Evolutionary conservation across 1,140 invertebrate genomes (phyloP).

Genomic region (Protaetia brevitarsis): DNA sequence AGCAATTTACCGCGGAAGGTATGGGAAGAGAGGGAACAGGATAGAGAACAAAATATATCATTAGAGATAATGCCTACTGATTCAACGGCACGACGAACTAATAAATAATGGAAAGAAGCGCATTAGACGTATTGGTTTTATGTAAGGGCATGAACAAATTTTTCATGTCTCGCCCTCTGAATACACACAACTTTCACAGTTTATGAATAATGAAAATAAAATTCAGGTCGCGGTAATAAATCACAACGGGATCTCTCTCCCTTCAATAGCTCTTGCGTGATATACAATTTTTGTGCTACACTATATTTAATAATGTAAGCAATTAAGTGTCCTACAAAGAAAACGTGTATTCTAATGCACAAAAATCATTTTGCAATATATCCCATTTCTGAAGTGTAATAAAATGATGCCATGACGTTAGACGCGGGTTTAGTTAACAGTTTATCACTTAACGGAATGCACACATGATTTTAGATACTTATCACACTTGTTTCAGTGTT

Average conservation of each 20-base stretch:
- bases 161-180: conserved; percentile 40
- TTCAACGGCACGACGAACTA: conserved; percentile 23
- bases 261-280: neutral
- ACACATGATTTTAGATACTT: too few species aligned
- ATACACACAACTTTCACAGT: conserved; percentile 33
- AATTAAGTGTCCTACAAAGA: too few species aligned
- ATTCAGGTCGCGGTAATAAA: conserved; percentile 24
- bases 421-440: too few species aligned
- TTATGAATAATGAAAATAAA: conserved; percentile 33
- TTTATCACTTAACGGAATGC: too few species aligned
- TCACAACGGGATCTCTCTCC: neutral
- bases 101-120: conserved; percentile 39
- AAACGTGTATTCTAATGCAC: too few species aligned
- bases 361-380: too few species aligned
- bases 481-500: too few species aligned
- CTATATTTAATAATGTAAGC: too few species aligned
- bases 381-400: too few species aligned
- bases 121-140: conserved; percentile 43
- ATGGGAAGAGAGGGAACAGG: neutral
- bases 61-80: conserved; percentile 22
- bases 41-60: conserved; percentile 15
- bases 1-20: neutral
- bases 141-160: conserved; percentile 43
- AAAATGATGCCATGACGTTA: too few species aligned
- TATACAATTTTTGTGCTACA: too few species aligned